Evolutionary conservation across 2,113 vertebrate species (phyloP), one percentile per base, ranked within the genome.

Genomic region (Corapipo altera): DNA sequence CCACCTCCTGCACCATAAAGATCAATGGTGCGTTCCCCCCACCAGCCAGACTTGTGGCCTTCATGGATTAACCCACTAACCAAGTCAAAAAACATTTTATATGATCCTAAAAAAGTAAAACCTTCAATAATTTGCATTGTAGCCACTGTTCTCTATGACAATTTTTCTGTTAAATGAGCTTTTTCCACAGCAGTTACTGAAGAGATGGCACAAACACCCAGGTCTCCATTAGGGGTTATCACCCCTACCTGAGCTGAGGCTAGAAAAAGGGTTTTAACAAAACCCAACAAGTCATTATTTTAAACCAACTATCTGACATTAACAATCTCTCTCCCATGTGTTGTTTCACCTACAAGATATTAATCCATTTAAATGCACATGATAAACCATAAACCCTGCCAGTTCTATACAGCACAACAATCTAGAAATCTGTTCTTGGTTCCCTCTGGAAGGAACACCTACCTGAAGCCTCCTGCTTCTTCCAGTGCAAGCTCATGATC

Each of bases 381-480:
- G 2, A 57, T 18, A 73, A 85, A 73, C 35, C n/a, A 39, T 5
- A 72, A 74, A 1, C 37, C 14, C 26, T 7, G 8, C 5, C 18
- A 18, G 44, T 11, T 55, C 46, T 32, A 21, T 3, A 15, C 10
- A 15, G 14, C 4, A 0, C 44, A 35, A 17, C 0, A 14, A 27
- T 4, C 54, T 30, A n/a, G n/a, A 89, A 72, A 17, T 22, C 5
- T 19, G 28, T 49, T 35, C 28, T 51, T 2, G 6, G 33, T 19
- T n/a, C 20, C 2, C 3, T 30, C 33, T 1, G 5, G 23, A 57
- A 71, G 20, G 6, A 23, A 57, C 15, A 8, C 23, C 35, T 83
- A 20, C 76, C 51, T 35, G 44, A 65, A 51, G 21, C 8, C 35
- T 64, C 35, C 41, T 21, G 6, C 57, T 65, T 72, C n/a, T 46